Evolutionary conservation across 2,888 invertebrate genomes (phyloP).

Genomic region (Mesochorus sp.): DNA sequence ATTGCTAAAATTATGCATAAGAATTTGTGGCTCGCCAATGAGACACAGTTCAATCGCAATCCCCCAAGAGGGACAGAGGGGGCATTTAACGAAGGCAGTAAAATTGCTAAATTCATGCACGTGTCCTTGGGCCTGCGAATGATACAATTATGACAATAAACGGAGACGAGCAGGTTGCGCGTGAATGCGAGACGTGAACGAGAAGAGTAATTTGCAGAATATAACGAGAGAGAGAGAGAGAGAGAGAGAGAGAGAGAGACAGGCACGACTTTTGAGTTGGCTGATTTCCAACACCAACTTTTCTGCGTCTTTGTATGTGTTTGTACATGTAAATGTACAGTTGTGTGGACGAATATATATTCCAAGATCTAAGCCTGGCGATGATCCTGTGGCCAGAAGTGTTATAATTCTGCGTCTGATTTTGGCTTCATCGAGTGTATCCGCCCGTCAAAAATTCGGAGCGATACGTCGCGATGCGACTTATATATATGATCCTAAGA

Average conservation of each 20-base stretch:
- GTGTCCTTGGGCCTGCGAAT: constrained; percentile 33
- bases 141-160: constrained; percentile 58
- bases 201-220: constrained; percentile 59
- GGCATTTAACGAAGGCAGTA: constrained; percentile 32
- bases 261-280: constrained; percentile 58
- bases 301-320: no score
- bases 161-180: constrained; percentile 40
- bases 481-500: background rate
- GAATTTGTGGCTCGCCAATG: constrained; percentile 22
- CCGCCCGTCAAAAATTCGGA: constrained; percentile 38
- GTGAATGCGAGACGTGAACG: constrained; percentile 20
- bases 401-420: constrained; percentile 59
- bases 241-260: constrained; percentile 46
- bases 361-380: constrained; percentile 29
- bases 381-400: constrained; percentile 43
- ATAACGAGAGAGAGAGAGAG: constrained; percentile 45
- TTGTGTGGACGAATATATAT: background rate
- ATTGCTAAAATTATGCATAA: background rate
- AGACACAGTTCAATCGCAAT: constrained; percentile 11
- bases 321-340: background rate
- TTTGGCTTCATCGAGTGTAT: constrained; percentile 53
- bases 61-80: no score
- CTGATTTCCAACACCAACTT: constrained; percentile 55
- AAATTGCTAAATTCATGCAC: constrained; percentile 11
- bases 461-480: background rate